Evolutionary conservation across 2,888 invertebrate genomes (phyloP), one percentile per base, ranked within the genome.

Genomic region (Ferrisia virgata): DNA sequence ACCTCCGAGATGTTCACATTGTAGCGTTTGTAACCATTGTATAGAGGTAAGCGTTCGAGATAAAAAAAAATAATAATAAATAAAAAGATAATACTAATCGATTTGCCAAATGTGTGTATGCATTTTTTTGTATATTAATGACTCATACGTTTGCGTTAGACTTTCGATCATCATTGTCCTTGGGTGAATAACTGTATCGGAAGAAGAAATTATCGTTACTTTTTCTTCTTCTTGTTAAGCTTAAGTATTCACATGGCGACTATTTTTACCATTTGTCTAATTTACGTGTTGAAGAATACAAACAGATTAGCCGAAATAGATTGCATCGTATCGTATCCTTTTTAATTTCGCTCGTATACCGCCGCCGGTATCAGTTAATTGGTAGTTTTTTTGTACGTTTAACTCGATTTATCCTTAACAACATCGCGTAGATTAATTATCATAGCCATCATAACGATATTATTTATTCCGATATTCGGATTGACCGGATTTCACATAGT

Each of bases 111-210:
- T 6, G 25, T 3, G 85, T 25, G 25, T 25, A 58, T 25, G 25
- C 0, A 22, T 58, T 9, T 6, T 3, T 53, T 1, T 25, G 22
- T 22, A 6, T 58, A 80, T 82, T 79, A 28, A 85, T 83, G 72
- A 85, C 79, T 58, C 28, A 40, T 86, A 86, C 39, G 87, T 87
- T 87, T 87, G 87, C 92, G 92, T 82, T 91, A 99, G 97, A 98
- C 98, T 85, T 99, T 99, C 90, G 99, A 99, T 91, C 99, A 99
- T 92, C 99, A 99, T 90, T 99, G 99, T 90, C 96, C 97, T 86
- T 97, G 97, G 97, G 96, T 97, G 88, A 97, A 97, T 90, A 97
- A 97, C 90, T 97, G 97, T 89, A 98, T 98, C 88, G 98, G 98
- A 86, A 93, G 97, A 88, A 92, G 98, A 87, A 98, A 98, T 90